Evolutionary conservation across 2,797 vertebrate species (phyloP), one percentile per base, ranked within the genome.

Genomic region (Rachycentron canadum): DNA sequence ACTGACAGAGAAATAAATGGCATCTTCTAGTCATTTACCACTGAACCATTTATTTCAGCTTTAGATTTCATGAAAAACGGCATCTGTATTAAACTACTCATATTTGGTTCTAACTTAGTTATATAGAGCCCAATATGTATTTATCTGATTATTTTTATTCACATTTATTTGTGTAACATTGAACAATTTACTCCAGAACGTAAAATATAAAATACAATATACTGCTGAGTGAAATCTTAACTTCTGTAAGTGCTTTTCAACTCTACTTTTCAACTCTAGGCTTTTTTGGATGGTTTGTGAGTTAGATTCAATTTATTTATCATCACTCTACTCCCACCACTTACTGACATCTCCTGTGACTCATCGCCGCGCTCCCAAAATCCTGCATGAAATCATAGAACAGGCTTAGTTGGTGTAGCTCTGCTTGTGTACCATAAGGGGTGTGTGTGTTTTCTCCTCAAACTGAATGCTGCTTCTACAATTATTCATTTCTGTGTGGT

Each of bases 361-460:
- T 94, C 91, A 93, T 87, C 26, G 49, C 76, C 85, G 76, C 71
- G 63, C 80, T 86, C 63, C 77, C 56, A 52, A 89, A 89, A 90
- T 89, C 84, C 86, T 86, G 85, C 75, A 76, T 89, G 79, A 91
- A 92, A 93, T 91, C 84, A 85, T 12, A 59, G 78, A 89, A 83
- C 84, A 86, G 83, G 78, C 83, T 93, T 85, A 83, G 75, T 43
- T 71, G 73, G 56, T 81, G 77, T 77, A 45, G 47, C 73, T 63
- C 52, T 45, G 72, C 68, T 43, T 83, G 50, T 70, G 34, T 79
- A 81, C 56, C 88, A 68, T 55, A 64, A 69, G 55, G 80, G 69
- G 41, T 66, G 43, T 21, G 17, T 80, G 68, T 77, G 60, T 83
- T 73, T 82, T 81, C 64, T 63, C 60, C 43, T 56, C 43, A 76